Conservation (phyloP, 2,113 vertebrate species). For the Nycticryphes semicollaris region DNA sequence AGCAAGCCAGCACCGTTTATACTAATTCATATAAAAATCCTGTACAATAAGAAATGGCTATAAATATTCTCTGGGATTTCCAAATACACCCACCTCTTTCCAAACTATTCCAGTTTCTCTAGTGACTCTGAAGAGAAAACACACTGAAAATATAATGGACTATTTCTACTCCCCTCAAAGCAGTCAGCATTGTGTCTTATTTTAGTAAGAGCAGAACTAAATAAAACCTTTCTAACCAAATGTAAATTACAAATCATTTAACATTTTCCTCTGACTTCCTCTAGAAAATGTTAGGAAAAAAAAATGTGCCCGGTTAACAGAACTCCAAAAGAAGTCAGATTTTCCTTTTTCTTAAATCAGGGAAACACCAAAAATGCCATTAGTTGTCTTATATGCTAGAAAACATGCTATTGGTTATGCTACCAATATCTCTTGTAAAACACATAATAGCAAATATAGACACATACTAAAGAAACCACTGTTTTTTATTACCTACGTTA, state of each 20-base stretch:
- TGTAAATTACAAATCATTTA: not conserved
- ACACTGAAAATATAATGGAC: not conserved
- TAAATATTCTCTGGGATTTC: constrained; percentile 21
- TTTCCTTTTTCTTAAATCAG: not conserved
- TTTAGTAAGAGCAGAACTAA: not conserved
- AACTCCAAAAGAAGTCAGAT: not conserved
- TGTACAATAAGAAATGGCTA: not conserved
- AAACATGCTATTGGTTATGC: not conserved
- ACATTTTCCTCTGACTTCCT: not conserved
- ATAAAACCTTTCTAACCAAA: not conserved
- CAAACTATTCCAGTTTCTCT: not conserved
- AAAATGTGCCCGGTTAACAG: not conserved
- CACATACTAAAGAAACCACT: not conserved
- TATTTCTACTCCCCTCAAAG: not conserved
- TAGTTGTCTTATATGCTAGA: not conserved
- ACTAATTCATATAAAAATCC: not conserved
- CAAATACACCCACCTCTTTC: not conserved
- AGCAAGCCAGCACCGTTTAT: not conserved
- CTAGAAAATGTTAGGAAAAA: not conserved
- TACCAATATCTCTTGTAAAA: not conserved
- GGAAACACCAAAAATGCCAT: not conserved
- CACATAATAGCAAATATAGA: not conserved
- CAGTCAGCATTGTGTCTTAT: not conserved
- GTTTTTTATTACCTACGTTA: not conserved
- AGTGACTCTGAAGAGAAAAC: not conserved